A percentile compares a stretch with the other conserved stretches of the same genome.
Evolutionary conservation across 2,888 invertebrate genomes (phyloP).

Genomic region (Chloroclysta siterata): DNA sequence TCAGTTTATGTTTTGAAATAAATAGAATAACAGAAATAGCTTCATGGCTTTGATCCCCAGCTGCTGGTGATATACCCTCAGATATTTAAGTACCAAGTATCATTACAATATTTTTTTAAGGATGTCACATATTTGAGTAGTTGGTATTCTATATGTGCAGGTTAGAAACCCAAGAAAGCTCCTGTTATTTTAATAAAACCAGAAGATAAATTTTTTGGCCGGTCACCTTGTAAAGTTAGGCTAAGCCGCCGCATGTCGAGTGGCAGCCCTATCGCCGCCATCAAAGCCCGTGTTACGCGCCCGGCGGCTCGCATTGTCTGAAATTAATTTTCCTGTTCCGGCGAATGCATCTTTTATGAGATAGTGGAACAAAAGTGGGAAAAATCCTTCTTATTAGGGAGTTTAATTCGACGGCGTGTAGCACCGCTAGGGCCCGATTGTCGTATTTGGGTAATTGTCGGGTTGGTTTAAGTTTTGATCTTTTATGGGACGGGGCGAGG

Average conservation of each 20-base stretch:
- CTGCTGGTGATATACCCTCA: too few species aligned
- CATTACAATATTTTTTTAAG: too few species aligned
- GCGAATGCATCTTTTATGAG: slow-evolving; percentile 75
- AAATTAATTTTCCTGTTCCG: slow-evolving; percentile 81
- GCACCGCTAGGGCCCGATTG: slow-evolving; percentile 19
- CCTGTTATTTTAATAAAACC: too few species aligned
- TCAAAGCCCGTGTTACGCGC: slow-evolving; percentile 49
- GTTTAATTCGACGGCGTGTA: slow-evolving; percentile 33
- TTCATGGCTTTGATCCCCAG: too few species aligned
- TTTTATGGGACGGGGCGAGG: background rate
- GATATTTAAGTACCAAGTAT: too few species aligned
- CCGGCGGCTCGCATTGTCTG: slow-evolving; percentile 65
- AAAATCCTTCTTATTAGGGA: slow-evolving; percentile 45
- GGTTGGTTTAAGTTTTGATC: slow-evolving; percentile 1
- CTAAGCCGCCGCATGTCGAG: background rate
- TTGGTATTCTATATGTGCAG: too few species aligned
- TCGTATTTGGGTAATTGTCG: slow-evolving; percentile 35
- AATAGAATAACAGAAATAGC: too few species aligned
- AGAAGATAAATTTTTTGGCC: background rate
- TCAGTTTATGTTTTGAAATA: too few species aligned
- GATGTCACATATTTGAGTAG: too few species aligned
- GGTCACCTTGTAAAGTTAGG: background rate
- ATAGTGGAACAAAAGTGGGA: slow-evolving; percentile 71
- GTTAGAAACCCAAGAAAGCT: too few species aligned
- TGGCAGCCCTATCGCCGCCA: slow-evolving; percentile 23